Percentiles rank a stretch among this genome's conserved stretches.
These are phyloP conservation scores for Zygaena filipendulae DNA, from an alignment of 2,888 invertebrate genomes.

Conservation along the genomic window DNA sequence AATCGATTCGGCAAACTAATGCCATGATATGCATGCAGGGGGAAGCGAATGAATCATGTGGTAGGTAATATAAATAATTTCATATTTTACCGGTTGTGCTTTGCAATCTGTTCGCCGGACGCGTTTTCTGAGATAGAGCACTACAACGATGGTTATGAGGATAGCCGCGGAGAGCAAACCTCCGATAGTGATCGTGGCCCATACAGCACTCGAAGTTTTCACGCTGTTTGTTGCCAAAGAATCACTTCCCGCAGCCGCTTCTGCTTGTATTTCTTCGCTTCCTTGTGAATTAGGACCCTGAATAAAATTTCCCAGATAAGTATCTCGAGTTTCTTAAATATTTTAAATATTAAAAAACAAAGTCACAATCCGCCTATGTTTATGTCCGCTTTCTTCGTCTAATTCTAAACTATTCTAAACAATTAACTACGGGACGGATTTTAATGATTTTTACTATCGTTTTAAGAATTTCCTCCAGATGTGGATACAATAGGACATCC, in stretches of 20 bases:
- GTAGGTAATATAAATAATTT: too few species aligned
- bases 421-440: too few species aligned
- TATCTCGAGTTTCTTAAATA: too few species aligned
- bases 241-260: constrained; percentile 30
- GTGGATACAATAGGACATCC: too few species aligned
- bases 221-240: constrained; percentile 26
- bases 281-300: constrained; percentile 37
- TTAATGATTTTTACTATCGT: too few species aligned
- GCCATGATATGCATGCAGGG: neutral
- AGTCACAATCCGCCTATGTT: too few species aligned
- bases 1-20: neutral
- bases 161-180: constrained; percentile 34
- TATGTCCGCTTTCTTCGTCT: too few species aligned
- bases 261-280: constrained; percentile 30
- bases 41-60: neutral
- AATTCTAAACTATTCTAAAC: too few species aligned
- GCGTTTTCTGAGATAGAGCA: constrained; percentile 42
- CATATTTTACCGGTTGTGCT: constrained; percentile 55
- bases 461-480: too few species aligned
- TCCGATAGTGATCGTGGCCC: constrained; percentile 34
- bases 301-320: too few species aligned
- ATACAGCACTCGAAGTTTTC: constrained; percentile 27
- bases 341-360: too few species aligned
- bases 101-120: constrained; percentile 48
- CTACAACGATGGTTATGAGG: constrained; percentile 23